These are phyloP conservation scores for Cossypha dichroa DNA, from an alignment of 2,797 vertebrate species.

Conservation along the genomic window DNA sequence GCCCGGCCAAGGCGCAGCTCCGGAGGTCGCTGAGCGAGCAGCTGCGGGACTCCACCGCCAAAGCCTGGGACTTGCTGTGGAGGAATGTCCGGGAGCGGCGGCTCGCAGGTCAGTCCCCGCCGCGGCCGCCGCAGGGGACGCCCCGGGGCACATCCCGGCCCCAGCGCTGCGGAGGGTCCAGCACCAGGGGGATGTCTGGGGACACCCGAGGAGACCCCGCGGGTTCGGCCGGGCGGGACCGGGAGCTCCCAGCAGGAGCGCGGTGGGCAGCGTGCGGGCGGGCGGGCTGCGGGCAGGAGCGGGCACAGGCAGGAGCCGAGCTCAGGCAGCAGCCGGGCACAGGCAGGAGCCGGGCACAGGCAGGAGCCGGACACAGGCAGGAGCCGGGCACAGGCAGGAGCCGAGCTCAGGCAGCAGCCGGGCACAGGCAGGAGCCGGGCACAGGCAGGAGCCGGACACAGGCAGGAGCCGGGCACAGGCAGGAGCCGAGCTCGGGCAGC, in stretches of 20 bases:
- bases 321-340: background rate
- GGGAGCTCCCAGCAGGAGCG: background rate
- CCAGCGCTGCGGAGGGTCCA: background rate
- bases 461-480: background rate
- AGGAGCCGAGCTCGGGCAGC: background rate
- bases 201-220: background rate
- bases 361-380: rapidly evolving
- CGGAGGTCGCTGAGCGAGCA: slow-evolving; percentile 89
- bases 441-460: background rate
- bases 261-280: background rate
- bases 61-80: slow-evolving; percentile 92
- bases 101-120: slow-evolving; percentile 86
- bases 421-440: background rate
- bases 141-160: background rate
- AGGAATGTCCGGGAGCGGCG: slow-evolving; percentile 87
- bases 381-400: background rate
- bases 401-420: background rate
- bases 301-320: background rate
- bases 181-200: too few relatives aligned
- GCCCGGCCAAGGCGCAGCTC: slow-evolving; percentile 78
- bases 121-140: background rate
- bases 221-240: background rate
- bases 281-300: background rate
- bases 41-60: slow-evolving; percentile 86
- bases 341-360: background rate